Percentiles rank a stretch among this genome's conserved stretches.
Conservation (phyloP, 2,797 vertebrate genomes). For the Galago senegalensis region DNA sequence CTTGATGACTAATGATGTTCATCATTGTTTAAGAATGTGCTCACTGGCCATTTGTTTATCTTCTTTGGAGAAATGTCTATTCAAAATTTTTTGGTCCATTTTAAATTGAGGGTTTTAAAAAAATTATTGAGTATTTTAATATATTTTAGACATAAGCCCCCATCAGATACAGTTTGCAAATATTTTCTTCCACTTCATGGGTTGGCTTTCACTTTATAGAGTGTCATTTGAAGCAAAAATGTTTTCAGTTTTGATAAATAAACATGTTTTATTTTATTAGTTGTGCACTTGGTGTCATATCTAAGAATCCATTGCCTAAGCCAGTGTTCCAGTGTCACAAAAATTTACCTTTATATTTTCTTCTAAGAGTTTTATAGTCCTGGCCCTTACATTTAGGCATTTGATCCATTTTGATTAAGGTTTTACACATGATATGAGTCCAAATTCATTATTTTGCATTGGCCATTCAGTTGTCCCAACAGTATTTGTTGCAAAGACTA, state of each 20-base stretch:
- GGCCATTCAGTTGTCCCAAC: background rate
- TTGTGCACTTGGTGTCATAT: background rate
- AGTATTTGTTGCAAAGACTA: background rate
- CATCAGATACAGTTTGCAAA: background rate
- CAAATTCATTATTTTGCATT: background rate
- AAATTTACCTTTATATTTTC: conserved; percentile 26
- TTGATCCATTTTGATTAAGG: background rate
- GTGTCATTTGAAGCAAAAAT: background rate
- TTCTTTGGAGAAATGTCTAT: conserved; percentile 6
- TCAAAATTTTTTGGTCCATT: background rate
- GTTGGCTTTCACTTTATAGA: background rate
- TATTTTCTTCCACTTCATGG: background rate
- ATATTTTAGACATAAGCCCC: conserved; percentile 11
- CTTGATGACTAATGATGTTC: background rate
- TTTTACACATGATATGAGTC: background rate
- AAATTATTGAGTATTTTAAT: background rate
- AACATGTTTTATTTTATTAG: conserved; percentile 34
- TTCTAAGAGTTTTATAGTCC: background rate
- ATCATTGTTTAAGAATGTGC: background rate
- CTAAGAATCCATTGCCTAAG: background rate
- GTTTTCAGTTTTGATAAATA: conserved; percentile 10
- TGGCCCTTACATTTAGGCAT: background rate
- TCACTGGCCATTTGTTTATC: background rate
- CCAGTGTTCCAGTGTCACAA: background rate
- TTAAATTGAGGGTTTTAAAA: background rate